phyloP scores from a whole-genome alignment of 2,888 invertebrate species.

The Entomobrya proxima region DNA sequence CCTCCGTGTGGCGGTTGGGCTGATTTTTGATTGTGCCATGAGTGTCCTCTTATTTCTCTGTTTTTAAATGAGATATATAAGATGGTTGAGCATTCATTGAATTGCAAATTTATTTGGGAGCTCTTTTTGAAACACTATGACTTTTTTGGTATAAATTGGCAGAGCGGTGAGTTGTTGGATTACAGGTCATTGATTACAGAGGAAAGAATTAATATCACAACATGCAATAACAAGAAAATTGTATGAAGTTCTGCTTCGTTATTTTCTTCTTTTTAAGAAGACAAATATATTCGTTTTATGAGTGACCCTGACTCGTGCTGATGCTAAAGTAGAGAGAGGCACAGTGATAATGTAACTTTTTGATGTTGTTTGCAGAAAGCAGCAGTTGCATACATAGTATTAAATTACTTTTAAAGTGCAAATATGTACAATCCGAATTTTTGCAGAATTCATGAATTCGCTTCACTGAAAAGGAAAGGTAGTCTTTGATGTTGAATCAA shows the following conservation, averaged over 20 bases:
- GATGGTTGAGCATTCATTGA: not conserved
- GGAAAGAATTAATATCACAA: not conserved
- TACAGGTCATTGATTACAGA: not conserved
- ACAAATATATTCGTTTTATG: not conserved
- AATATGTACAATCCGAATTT: not conserved
- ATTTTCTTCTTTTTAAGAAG: too few species aligned
- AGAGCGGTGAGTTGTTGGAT: not conserved
- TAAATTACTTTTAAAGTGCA: not conserved
- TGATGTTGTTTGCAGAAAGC: not conserved
- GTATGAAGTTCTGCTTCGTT: too few species aligned
- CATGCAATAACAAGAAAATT: not conserved
- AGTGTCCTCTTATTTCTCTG: not conserved
- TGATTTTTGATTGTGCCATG: not conserved
- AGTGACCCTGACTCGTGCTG: not conserved
- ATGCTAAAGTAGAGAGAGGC: not conserved
- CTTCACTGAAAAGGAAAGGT: not conserved
- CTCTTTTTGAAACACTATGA: not conserved
- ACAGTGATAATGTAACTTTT: not conserved
- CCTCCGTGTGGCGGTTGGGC: not conserved
- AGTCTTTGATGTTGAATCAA: too few species aligned
- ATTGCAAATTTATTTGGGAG: slow-evolving; percentile 31
- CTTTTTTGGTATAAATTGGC: not conserved
- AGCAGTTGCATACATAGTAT: not conserved
- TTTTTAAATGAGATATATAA: not conserved
- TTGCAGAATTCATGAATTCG: not conserved